These are phyloP conservation scores for Polypedilum vanderplanki DNA, from an alignment of 1,140 invertebrate genomes.

Conservation along the genomic window DNA sequence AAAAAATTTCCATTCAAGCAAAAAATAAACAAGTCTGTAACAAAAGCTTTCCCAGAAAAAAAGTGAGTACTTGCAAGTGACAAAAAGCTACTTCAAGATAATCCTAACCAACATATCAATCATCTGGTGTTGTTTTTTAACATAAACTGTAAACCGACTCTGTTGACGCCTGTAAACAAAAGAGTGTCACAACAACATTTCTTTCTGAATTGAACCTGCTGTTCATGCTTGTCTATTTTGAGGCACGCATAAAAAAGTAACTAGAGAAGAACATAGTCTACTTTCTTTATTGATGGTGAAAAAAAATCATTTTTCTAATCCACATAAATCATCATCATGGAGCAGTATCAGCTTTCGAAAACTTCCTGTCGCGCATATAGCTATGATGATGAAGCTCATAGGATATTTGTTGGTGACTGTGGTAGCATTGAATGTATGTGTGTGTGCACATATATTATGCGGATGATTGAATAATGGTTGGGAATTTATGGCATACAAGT, in stretches of 20 bases:
- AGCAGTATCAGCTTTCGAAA: neutral
- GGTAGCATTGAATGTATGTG: no score
- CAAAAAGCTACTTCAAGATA: constrained; percentile 13
- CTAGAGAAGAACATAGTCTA: no score
- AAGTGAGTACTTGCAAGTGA: no score
- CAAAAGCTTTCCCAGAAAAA: no score
- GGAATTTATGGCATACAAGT: no score
- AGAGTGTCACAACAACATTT: neutral
- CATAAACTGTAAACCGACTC: constrained; percentile 1
- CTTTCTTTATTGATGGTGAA: no score
- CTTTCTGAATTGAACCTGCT: neutral
- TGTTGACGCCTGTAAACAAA: constrained; percentile 12
- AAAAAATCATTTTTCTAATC: neutral
- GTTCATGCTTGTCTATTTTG: no score
- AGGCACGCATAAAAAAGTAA: no score
- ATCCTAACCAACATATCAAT: constrained; percentile 1
- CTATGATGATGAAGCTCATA: neutral
- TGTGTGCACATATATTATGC: no score
- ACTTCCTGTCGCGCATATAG: neutral
- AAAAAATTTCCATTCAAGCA: no score
- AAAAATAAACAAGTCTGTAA: no score
- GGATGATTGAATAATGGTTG: no score
- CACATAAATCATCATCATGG: neutral
- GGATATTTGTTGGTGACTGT: neutral
- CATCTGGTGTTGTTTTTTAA: neutral